Evolutionary conservation across 2,888 invertebrate genomes (phyloP), one percentile per base, ranked within the genome.

Genomic region (Tineola bisselliella): DNA sequence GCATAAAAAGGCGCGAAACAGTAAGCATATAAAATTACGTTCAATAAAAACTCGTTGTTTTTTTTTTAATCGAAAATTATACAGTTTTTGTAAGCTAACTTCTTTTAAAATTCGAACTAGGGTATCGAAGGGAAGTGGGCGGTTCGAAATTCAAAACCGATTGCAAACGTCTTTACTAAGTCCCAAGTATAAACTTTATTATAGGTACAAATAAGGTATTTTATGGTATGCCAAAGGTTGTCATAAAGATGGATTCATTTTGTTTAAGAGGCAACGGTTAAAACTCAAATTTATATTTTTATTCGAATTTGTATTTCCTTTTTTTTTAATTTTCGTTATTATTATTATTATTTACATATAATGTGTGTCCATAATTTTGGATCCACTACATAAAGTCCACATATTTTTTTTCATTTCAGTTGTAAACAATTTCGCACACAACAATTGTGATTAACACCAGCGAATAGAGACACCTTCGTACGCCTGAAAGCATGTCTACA

Each of bases 111-210:
- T 17, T 48, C 48, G 15, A 48, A 17, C 10, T 48, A 48, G 48
- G 13, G 17, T 48, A 48, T 48, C 10, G 48, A 48, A 48, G 13
- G 18, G 25, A 18, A 54, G 66, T 66, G 65, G 74, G 75, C 71
- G 73, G 65, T 71, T 69, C 69, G 64, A 72, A 73, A 71, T 71
- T 68, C 68, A 68, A 73, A 73, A 75, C 76, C 56, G 71, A 76
- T 77, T 58, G 15, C 33, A 8, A 58, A 58, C 33, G 15, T 58
- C 11, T 48, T 54, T 25, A n/a, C 25, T 25, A 54, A 54, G 54
- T 25, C 25, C 19, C 15, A 13, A 48, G 18, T 54, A 17, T 54
- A 54, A 25, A 54, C 54, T 54, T 54, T 54, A 54, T 54, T 18
- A 3, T 12, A 2, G 54, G 54, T 54, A 25, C 25, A 54, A 25